Evolutionary conservation across 2,113 vertebrate genomes (phyloP), one percentile per base, ranked within the genome.

Genomic region (Siphamia tubifer): DNA sequence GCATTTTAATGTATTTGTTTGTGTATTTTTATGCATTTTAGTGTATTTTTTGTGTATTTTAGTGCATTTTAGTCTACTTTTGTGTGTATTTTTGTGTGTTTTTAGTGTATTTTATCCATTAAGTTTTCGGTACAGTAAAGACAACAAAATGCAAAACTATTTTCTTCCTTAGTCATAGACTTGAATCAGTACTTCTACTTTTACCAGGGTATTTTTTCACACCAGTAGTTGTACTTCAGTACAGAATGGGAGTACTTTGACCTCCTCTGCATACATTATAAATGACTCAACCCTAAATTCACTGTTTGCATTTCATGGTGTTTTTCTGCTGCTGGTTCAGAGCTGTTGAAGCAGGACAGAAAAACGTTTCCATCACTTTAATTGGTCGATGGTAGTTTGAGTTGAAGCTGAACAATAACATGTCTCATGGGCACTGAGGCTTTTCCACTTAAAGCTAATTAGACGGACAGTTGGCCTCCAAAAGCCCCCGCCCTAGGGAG

Each of bases 371-470:
- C 12, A 68, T 73, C 28, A 68, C 1, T 42, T 60, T 52, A 75
- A 65, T 61, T 60, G 19, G 55, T 34, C 62, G 40, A 27, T 24
- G 20, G 32, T 19, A 21, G 27, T 1, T 38, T 67, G 11, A 57
- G 25, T 32, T 81, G 40, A 40, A 51, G 47, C 45, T 58, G 48
- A 62, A 55, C 16, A 70, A 52, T 4, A 75, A 61, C 74, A 65
- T 67, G 53, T 38, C 38, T 51, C 54, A 31, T 60, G 45, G 64
- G 79, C 43, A 30, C 30, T n/a, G 52, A 47, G 73, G 47, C 70
- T 8, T 66, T 44, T 42, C 36, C 35, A 12, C 56, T 81, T 38
- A 68, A 63, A 74, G 63, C 34, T 82, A 84, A 90, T 79, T 84
- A 42, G 77, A 69, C 16, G 21, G 28, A 65, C 0, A 58, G 62